A percentile compares a stretch with the other conserved stretches of the same genome.
Evolutionary conservation across 2,888 invertebrate species (phyloP).

Genomic region (Euzetes globulus): DNA sequence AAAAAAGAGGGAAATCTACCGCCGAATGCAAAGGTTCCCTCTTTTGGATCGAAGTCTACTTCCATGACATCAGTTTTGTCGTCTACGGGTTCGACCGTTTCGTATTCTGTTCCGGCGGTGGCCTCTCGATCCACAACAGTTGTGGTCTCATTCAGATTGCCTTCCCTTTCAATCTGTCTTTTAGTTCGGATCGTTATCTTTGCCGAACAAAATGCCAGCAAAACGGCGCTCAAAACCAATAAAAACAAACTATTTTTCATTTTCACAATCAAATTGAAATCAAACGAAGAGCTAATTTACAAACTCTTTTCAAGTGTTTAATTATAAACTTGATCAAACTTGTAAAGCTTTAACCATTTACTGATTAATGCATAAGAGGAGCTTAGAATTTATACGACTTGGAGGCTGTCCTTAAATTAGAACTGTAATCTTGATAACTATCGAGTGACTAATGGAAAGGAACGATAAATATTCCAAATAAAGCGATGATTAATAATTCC

Average conservation of each 20-base stretch:
- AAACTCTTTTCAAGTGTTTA: neutral
- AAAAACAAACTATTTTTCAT: neutral
- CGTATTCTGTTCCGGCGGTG: neutral
- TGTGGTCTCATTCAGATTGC: neutral
- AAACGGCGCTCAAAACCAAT: neutral
- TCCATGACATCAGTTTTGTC: constrained; percentile 22
- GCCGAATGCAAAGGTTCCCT: constrained; percentile 9
- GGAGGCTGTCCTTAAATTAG: neutral
- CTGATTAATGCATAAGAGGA: neutral
- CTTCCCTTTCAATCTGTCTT: constrained; percentile 20
- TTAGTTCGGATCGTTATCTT: neutral
- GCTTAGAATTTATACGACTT: neutral
- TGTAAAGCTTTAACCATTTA: too few species aligned
- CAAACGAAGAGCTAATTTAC: neutral
- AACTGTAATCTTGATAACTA: neutral
- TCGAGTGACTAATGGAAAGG: constrained; percentile 1
- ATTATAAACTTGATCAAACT: too few species aligned
- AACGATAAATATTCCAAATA: neutral
- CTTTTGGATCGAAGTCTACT: constrained; percentile 17
- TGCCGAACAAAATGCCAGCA: neutral
- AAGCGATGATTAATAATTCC: neutral
- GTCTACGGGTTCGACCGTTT: neutral
- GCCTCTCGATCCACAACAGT: neutral
- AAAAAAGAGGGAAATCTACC: constrained; percentile 12
- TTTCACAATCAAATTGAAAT: neutral